Percentiles rank a stretch among this genome's conserved stretches.
Evolutionary conservation across 2,888 invertebrate species (phyloP).

Genomic region (Drosophila mettleri): DNA sequence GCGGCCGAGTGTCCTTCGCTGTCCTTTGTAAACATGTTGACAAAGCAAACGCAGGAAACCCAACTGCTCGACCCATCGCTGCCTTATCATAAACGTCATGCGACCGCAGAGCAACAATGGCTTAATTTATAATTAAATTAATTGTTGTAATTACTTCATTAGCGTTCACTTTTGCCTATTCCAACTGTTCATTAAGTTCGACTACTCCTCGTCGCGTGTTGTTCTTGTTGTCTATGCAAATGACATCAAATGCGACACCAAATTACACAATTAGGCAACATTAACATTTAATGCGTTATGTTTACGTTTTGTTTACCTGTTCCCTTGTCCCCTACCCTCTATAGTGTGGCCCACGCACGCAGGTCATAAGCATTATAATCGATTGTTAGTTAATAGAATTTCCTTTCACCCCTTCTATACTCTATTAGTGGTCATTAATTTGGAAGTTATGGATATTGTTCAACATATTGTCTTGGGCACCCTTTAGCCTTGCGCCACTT

Average conservation of each 20-base stretch:
- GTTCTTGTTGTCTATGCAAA: slow-evolving; percentile 59
- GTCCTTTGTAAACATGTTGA: slow-evolving; percentile 81
- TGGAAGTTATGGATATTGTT: slow-evolving; percentile 26
- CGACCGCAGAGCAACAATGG: slow-evolving; percentile 57
- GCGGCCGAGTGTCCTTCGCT: slow-evolving; percentile 26
- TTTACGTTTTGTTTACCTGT: slow-evolving; percentile 76
- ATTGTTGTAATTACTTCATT: slow-evolving; percentile 84
- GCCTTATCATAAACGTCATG: slow-evolving; percentile 57
- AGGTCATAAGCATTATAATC: slow-evolving; percentile 75
- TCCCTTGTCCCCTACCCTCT: slow-evolving; percentile 16
- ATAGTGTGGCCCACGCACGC: slow-evolving; percentile 55
- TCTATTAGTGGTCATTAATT: slow-evolving; percentile 44
- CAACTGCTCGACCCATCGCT: not conserved
- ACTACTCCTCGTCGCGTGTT: slow-evolving; percentile 15
- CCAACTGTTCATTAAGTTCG: slow-evolving; percentile 64
- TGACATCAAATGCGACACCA: slow-evolving; percentile 73
- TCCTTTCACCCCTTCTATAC: slow-evolving; percentile 22
- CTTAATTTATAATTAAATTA: slow-evolving; percentile 84
- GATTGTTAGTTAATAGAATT: slow-evolving; percentile 78
- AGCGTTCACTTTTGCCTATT: slow-evolving; percentile 56
- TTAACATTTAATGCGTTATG: slow-evolving; percentile 82
- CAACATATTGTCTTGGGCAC: slow-evolving; percentile 8
- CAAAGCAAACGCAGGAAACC: slow-evolving; percentile 38
- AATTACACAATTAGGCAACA: slow-evolving; percentile 83
- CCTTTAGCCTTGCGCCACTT: slow-evolving; percentile 19